Base-by-base conservation (phyloP, 2,113 vertebrate species). In the Amblyopsis rosae region DNA sequence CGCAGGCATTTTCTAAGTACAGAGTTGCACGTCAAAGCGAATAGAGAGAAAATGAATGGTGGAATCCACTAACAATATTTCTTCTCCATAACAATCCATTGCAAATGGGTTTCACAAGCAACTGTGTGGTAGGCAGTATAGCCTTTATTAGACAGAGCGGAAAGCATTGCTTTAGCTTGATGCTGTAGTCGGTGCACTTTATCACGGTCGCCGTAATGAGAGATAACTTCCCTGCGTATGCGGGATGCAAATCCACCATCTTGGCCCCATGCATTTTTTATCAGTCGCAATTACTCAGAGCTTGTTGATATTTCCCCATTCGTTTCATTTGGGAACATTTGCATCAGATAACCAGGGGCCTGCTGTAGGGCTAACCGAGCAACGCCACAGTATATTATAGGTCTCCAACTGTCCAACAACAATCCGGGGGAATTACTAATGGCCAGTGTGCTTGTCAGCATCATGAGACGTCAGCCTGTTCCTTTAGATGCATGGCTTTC, bases 291-390 rank as follows among this genome's bases (percentile, higher is more conserved):
- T 90, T 90, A 90, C 85, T 90, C 81, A 76, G 79, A 74, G 75
- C 78, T 82, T 87, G 88, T 89, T 90, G 89, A 91, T 90, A 87
- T 90, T 90, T 87, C 76, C 76, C 84, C 60, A 78, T 87, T 89
- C 79, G 76, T 89, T 91, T 83, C 77, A 87, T 87, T 90, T 76
- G 84, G 82, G 70, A 89, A 85, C 70, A 91, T 88, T 83, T 86
- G 80, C 88, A 88, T 89, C 63, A 75, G 70, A 84, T 86, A 84
- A 87, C 84, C 84, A 80, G 83, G 84, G 81, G 90, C 81, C 78
- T 60, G 88, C 88, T 89, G 87, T 79, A 79, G 87, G 88, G 87
- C 79, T 80, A 83, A 83, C 86, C 1, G 58, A 60, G 73, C 59
- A 15, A n/a, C 15, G 78, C 76, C 48, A 82, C 79, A 69, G 62